These are phyloP conservation scores for Sphenodon punctatus DNA, from an alignment of 2,797 vertebrate species.

Conservation along the genomic window DNA sequence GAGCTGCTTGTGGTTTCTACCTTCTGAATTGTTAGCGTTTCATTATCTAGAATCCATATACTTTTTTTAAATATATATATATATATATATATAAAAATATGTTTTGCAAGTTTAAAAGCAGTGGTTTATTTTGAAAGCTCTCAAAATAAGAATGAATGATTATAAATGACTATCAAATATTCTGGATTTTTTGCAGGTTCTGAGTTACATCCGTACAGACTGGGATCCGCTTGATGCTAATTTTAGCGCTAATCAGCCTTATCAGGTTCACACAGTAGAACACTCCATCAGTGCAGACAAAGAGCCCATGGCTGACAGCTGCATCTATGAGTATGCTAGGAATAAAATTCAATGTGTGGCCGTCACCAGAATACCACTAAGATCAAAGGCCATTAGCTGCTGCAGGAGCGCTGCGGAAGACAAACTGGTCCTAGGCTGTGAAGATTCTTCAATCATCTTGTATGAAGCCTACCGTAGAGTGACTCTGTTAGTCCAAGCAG, in stretches of 20 bases:
- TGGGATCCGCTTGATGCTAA: slow-evolving; percentile 83
- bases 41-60: neutral
- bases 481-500: slow-evolving; percentile 80
- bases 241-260: slow-evolving; percentile 86
- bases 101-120: too few relatives aligned
- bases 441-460: slow-evolving; percentile 88
- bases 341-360: slow-evolving; percentile 81
- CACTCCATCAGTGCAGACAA: slow-evolving; percentile 61
- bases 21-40: neutral
- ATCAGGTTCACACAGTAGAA: slow-evolving; percentile 88
- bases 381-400: slow-evolving; percentile 83
- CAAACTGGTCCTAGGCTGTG: slow-evolving; percentile 86
- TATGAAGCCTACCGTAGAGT: slow-evolving; percentile 82
- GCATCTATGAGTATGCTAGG: slow-evolving; percentile 81
- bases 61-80: too few relatives aligned
- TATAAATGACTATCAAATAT: neutral
- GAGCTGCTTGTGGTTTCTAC: neutral
- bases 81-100: too few relatives aligned
- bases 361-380: slow-evolving; percentile 81
- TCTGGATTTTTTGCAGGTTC: slow-evolving; percentile 76
- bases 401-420: slow-evolving; percentile 82
- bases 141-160: neutral
- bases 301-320: slow-evolving; percentile 79
- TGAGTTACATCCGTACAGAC: slow-evolving; percentile 83
- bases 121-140: neutral